Evolutionary conservation across 2,113 vertebrate species (phyloP).

Genomic region (Centrocercus urophasianus): DNA sequence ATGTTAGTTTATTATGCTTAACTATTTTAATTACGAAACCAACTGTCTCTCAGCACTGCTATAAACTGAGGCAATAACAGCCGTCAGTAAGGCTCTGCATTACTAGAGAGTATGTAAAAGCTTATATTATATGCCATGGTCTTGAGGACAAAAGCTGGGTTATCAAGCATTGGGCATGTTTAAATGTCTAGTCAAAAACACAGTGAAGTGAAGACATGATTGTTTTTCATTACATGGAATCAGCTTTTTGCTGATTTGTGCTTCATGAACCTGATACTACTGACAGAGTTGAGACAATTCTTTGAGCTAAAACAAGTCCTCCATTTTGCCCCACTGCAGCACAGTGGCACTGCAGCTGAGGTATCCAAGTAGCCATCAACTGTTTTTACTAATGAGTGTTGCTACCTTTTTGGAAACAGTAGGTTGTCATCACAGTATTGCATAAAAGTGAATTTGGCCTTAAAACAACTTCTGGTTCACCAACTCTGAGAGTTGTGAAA

Average conservation of each 20-base stretch:
- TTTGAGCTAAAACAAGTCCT: not conserved
- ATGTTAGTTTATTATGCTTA: no score
- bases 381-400: not conserved
- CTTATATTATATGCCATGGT: fast-evolving
- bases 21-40: no score
- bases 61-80: no score
- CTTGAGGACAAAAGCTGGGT: not conserved
- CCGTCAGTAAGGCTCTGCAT: fast-evolving
- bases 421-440: not conserved
- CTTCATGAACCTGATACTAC: not conserved
- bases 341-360: not conserved
- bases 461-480: not conserved
- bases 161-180: not conserved
- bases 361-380: not conserved
- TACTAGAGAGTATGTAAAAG: not conserved
- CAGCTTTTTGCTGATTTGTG: not conserved
- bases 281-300: not conserved
- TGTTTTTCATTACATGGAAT: not conserved
- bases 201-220: fast-evolving
- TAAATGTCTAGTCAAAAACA: not conserved
- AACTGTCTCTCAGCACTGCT: no score
- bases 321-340: fast-evolving
- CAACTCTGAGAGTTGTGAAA: not conserved
- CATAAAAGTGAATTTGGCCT: not conserved
- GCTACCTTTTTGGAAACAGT: not conserved